phyloP scores from a whole-genome alignment of 2,113 vertebrate species.

The Poecilia latipinna region DNA sequence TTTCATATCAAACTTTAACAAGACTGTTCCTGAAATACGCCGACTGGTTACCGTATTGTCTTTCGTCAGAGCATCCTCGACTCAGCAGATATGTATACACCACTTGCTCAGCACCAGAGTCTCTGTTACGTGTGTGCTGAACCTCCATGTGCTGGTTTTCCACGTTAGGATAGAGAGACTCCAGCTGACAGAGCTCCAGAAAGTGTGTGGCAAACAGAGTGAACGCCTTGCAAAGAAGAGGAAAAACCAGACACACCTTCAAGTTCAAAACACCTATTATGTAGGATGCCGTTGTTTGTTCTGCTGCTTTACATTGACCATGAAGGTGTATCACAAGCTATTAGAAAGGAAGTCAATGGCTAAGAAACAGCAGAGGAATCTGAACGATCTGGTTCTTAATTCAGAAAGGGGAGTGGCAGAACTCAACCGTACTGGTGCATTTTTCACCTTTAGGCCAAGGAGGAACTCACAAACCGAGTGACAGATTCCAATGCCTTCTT shows the following conservation, averaged over 20 bases:
- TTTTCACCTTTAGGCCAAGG: constrained; percentile 88
- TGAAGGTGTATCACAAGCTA: constrained; percentile 2
- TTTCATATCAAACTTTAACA: constrained; percentile 16
- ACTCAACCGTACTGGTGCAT: neutral
- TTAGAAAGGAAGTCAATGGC: neutral
- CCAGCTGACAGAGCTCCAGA: constrained; percentile 91
- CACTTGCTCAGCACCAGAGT: constrained; percentile 83
- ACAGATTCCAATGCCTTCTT: constrained; percentile 95
- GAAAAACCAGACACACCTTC: constrained; percentile 30
- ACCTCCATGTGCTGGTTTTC: constrained; percentile 97
- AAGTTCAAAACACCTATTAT: neutral
- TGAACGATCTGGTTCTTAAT: constrained; percentile 30
- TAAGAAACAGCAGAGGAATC: neutral
- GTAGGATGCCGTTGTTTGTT: constrained; percentile 7
- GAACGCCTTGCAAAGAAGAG: constrained; percentile 84
- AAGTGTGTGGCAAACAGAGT: constrained; percentile 96
- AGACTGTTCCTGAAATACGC: neutral
- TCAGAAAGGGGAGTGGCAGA: constrained; percentile 12
- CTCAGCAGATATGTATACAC: constrained; percentile 89
- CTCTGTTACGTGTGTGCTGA: constrained; percentile 82
- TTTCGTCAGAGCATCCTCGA: constrained; percentile 90
- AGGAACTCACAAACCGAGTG: constrained; percentile 94
- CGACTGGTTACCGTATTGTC: constrained; percentile 87
- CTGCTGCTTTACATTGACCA: constrained; percentile 20
- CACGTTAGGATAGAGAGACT: constrained; percentile 90